phyloP scores from a whole-genome alignment of 2,113 vertebrate species.

The Colaptes auratus region DNA sequence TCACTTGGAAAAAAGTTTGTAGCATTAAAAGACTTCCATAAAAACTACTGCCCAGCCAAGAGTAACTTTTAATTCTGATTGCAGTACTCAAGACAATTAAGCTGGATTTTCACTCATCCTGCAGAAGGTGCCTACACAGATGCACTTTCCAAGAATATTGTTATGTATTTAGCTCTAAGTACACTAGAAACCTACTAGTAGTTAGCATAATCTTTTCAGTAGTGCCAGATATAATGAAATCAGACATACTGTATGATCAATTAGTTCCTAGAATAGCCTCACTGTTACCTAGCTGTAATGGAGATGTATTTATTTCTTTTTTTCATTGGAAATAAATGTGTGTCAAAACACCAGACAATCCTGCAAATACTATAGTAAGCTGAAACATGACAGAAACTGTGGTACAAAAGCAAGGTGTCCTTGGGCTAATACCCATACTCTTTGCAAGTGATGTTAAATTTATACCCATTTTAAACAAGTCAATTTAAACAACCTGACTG shows the following conservation, averaged over 20 bases:
- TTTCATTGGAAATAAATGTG: not conserved
- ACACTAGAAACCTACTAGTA: not conserved
- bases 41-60: conserved; percentile 38
- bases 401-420: conserved; percentile 30
- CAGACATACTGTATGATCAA: not conserved
- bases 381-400: not conserved
- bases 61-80: conserved; percentile 37
- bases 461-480: not conserved
- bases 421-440: conserved; percentile 4
- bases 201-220: conserved; percentile 16
- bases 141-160: not conserved
- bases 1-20: conserved; percentile 79
- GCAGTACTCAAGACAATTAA: not conserved
- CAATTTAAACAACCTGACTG: conserved; percentile 14
- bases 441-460: conserved; percentile 9
- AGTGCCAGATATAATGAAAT: conserved; percentile 38
- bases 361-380: not conserved
- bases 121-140: not conserved
- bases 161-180: not conserved
- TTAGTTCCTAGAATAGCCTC: conserved; percentile 47
- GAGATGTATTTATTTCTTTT: not conserved
- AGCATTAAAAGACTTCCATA: conserved; percentile 61
- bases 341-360: conserved; percentile 18
- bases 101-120: not conserved
- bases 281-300: not conserved